These are phyloP conservation scores for Rhagonycha lutea DNA, from an alignment of 2,888 invertebrate species.

Conservation along the genomic window DNA sequence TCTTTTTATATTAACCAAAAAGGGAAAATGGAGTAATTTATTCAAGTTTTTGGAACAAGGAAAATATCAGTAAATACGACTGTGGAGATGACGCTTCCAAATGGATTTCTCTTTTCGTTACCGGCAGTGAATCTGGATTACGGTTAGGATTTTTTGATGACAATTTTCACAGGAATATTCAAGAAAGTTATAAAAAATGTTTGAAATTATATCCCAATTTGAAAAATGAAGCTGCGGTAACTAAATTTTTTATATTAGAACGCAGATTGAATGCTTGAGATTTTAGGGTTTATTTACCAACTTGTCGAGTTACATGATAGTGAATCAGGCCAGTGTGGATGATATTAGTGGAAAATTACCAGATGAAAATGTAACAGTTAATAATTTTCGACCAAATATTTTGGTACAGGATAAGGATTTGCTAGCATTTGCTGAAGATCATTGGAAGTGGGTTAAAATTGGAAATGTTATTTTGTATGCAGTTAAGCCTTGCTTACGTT, in stretches of 20 bases:
- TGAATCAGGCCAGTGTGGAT: conserved; percentile 58
- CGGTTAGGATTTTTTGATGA: conserved; percentile 48
- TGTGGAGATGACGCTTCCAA: conserved; percentile 65
- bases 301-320: conserved; percentile 58
- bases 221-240: conserved; percentile 43
- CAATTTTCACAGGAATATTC: conserved; percentile 38
- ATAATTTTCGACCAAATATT: conserved; percentile 63
- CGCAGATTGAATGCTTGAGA: neutral
- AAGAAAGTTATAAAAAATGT: conserved; percentile 37
- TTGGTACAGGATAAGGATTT: conserved; percentile 54
- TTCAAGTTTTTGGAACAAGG: neutral
- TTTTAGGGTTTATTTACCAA: conserved; percentile 59
- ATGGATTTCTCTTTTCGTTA: conserved; percentile 61
- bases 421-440: conserved; percentile 58
- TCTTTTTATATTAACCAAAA: neutral
- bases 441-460: conserved; percentile 63
- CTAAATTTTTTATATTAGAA: neutral
- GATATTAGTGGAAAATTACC: conserved; percentile 57
- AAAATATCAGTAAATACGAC: conserved; percentile 50
- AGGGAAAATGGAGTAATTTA: neutral
- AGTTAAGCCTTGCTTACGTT: conserved; percentile 62
- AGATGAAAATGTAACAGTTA: conserved; percentile 49
- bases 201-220: conserved; percentile 44
- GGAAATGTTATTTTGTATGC: conserved; percentile 58
- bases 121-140: conserved; percentile 44